Percentiles rank a stretch among this genome's conserved stretches.
Conservation (phyloP, 2,113 vertebrate genomes). For the Puma concolor region DNA sequence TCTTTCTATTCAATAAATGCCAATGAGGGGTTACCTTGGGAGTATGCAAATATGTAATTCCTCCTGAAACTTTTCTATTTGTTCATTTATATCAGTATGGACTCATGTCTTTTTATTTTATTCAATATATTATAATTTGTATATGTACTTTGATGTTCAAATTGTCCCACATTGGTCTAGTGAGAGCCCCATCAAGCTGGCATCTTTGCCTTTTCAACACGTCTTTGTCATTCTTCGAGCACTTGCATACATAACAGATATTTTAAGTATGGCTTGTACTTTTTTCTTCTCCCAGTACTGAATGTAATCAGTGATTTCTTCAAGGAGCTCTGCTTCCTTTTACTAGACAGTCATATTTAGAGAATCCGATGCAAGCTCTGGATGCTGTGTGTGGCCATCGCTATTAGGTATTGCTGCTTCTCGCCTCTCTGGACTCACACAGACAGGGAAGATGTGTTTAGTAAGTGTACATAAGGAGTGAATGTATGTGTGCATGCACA, state of each 20-base stretch:
- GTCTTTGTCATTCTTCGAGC: neutral
- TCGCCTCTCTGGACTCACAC: neutral
- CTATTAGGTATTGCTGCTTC: neutral
- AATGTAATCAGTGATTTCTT: neutral
- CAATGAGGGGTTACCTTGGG: neutral
- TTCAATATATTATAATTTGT: neutral
- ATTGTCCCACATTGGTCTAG: neutral
- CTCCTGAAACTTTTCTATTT: neutral
- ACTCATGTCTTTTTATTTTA: neutral
- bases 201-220: neutral
- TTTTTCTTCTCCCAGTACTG: neutral
- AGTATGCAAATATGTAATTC: neutral
- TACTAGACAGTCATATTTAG: neutral
- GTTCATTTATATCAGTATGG: neutral
- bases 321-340: neutral
- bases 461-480: neutral
- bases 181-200: neutral
- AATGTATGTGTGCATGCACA: neutral
- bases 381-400: fast-evolving
- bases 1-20: neutral
- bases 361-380: neutral
- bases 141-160: neutral
- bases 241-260: neutral
- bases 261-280: neutral
- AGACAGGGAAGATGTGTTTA: neutral